Percentiles rank a stretch among this genome's conserved stretches.
These are phyloP conservation scores for Magallana nippona DNA, from an alignment of 2,888 invertebrate genomes.

Conservation along the genomic window DNA sequence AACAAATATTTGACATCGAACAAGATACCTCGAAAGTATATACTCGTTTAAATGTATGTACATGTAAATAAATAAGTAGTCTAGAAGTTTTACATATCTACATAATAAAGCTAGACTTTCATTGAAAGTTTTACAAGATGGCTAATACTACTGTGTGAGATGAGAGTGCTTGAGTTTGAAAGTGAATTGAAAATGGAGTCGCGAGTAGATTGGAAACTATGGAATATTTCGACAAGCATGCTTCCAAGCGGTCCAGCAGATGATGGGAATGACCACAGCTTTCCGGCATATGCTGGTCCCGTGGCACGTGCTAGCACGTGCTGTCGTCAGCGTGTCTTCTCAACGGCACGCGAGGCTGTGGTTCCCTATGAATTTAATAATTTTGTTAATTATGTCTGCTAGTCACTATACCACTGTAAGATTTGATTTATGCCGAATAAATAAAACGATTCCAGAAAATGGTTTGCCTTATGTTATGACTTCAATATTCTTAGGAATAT, in stretches of 20 bases:
- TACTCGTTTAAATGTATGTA: background rate
- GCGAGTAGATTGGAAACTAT: too few species aligned
- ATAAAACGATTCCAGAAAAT: background rate
- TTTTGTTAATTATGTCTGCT: background rate
- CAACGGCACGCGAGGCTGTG: background rate
- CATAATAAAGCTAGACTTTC: too few species aligned
- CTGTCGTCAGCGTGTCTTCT: slow-evolving; percentile 27
- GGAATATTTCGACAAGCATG: too few species aligned
- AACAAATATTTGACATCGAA: background rate
- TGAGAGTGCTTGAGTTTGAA: too few species aligned
- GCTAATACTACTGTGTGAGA: too few species aligned
- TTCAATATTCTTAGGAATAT: background rate
- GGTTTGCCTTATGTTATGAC: background rate
- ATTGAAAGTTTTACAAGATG: too few species aligned
- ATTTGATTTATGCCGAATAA: slow-evolving; percentile 3
- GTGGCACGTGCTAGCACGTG: slow-evolving; percentile 27
- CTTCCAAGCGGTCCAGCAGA: background rate
- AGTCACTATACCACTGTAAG: background rate
- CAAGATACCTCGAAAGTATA: background rate
- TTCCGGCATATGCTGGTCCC: slow-evolving; percentile 28
- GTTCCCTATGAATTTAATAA: slow-evolving; percentile 22
- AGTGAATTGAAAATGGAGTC: too few species aligned
- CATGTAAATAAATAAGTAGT: background rate
- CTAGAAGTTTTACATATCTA: too few species aligned
- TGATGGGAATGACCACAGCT: slow-evolving; percentile 17